Base-by-base conservation (phyloP, 1,140 invertebrate genomes). In the Gonioctena quinquepunctata region DNA sequence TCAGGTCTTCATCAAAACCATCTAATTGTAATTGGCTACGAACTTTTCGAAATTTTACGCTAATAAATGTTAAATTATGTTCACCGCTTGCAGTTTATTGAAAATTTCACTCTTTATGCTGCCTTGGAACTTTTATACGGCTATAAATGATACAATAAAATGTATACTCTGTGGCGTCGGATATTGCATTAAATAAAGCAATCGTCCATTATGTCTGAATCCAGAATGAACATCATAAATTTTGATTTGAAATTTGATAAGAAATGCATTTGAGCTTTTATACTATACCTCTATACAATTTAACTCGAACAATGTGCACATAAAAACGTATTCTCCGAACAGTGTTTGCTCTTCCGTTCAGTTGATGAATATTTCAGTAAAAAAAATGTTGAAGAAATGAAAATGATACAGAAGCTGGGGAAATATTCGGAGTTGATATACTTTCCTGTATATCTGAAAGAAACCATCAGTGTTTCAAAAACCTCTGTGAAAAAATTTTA, bases 81-180 rank as follows among this genome's bases (percentile, higher is more conserved):
- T 59, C 56, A 23, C 4, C 25, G 21, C 7, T n/a, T 59, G 56
- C 56, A 59, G 21, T 25, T 59, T 25, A 59, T 59, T 26, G 56
- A 59, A 59, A 59, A 25, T 59, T 59, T 59, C 16, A 25, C 25
- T 59, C 23, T 59, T 59, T 26, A 59, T 26, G 23, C 25, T 25
- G 21, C n/a, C 56, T 59, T 25, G 23, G 25, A 59, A 54, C 21
- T 59, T 59, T 59, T 59, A 59, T 59, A 59, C 0, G 56, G 56
- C 25, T 25, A 25, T 59, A 59, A 59, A 59, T 59, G 56, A 59
- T 59, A 59, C 25, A 59, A 54, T 54, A 54, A 54, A 54, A 54
- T 25, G n/a, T 22, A 7, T 59, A 26, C 23, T 13, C n/a, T 13
- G 33, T 42, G 33, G 33, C 33, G 33, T 42, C 33, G 33, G 56